Percentiles rank a stretch among this genome's conserved stretches.
phyloP scores from a whole-genome alignment of 1,140 invertebrate genomes.

The Episyrphus balteatus region DNA sequence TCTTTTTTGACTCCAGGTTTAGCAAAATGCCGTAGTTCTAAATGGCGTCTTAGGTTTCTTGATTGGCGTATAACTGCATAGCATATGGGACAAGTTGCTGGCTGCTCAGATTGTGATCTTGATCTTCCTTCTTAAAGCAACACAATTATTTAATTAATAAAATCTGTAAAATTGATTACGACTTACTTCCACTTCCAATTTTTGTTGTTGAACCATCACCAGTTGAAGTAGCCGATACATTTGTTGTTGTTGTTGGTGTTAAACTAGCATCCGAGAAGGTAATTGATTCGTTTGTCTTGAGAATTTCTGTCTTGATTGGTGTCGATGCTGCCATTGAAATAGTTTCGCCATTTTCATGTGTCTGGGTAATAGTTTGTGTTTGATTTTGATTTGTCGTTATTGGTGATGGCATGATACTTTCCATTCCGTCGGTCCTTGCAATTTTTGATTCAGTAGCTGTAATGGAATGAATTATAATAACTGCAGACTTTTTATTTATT shows the following conservation, averaged over 20 bases:
- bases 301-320: slow-evolving; percentile 8
- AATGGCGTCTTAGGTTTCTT: slow-evolving; percentile 45
- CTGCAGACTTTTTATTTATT: no score
- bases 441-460: slow-evolving; percentile 31
- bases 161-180: neutral
- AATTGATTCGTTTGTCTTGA: neutral
- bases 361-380: slow-evolving; percentile 6
- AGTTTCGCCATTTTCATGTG: slow-evolving; percentile 28
- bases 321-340: slow-evolving; percentile 18
- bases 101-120: slow-evolving; percentile 49
- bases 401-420: slow-evolving; percentile 28
- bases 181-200: slow-evolving; percentile 27
- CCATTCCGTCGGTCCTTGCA: slow-evolving; percentile 35
- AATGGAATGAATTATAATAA: neutral
- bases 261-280: neutral
- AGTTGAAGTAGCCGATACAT: slow-evolving; percentile 19
- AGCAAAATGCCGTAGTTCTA: slow-evolving; percentile 37
- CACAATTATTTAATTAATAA: neutral
- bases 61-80: slow-evolving; percentile 47
- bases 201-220: slow-evolving; percentile 10
- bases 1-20: slow-evolving; percentile 37
- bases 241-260: slow-evolving; percentile 14
- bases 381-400: slow-evolving; percentile 19
- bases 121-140: slow-evolving; percentile 35
- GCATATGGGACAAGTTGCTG: slow-evolving; percentile 48